Percentiles rank a stretch among this genome's conserved stretches.
phyloP scores from a whole-genome alignment of 2,113 vertebrate genomes.

The Sander lucioperca region DNA sequence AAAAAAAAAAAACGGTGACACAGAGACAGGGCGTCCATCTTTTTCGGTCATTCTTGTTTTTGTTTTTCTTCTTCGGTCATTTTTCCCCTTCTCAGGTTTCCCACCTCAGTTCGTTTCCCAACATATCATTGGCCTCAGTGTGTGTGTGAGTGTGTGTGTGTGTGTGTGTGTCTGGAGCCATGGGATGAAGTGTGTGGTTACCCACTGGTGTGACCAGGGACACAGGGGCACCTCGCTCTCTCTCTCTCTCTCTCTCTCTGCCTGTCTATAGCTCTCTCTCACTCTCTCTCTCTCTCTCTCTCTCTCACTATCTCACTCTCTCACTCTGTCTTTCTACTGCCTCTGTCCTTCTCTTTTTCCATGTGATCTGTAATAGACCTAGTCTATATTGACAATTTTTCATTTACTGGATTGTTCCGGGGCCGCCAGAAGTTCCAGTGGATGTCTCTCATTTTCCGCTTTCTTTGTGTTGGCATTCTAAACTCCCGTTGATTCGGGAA shows the following conservation, averaged over 20 bases:
- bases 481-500: no score
- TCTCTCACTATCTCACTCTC: conserved; percentile 11
- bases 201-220: conserved; percentile 75
- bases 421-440: no score
- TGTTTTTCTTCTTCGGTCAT: conserved; percentile 67
- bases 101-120: conserved; percentile 70
- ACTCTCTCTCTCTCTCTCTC: not conserved
- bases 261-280: not conserved
- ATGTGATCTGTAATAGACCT: not conserved
- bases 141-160: conserved; percentile 40
- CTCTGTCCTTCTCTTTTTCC: not conserved
- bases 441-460: no score
- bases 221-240: conserved; percentile 71
- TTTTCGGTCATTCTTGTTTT: conserved; percentile 72
- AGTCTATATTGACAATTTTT: no score
- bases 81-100: conserved; percentile 80
- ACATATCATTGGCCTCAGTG: conserved; percentile 78
- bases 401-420: no score
- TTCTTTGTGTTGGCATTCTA: no score
- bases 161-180: conserved; percentile 69
- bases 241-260: conserved; percentile 18
- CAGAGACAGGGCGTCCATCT: conserved; percentile 53
- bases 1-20: not conserved
- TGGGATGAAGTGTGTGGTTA: conserved; percentile 74
- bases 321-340: conserved; percentile 41